Conservation (phyloP, 2,888 invertebrate species). For the Euphydryas editha region DNA sequence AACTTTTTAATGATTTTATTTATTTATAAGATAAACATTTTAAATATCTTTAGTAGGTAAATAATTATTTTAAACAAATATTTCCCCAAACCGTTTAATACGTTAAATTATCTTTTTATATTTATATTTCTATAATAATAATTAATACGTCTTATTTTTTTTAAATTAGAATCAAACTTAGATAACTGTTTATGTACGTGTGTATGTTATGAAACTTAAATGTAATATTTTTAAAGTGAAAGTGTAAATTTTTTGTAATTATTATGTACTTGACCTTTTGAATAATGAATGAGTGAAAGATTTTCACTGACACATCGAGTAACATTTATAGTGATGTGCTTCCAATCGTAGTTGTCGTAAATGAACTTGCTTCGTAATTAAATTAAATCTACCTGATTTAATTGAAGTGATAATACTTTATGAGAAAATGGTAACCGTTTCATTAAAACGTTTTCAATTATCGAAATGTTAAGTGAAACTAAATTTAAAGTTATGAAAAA, state of each 20-base stretch:
- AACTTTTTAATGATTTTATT: neutral
- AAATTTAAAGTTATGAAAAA: too few relatives aligned
- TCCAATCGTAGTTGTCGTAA: neutral
- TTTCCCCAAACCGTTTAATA: neutral
- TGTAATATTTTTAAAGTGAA: constrained; percentile 10
- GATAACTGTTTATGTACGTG: too few relatives aligned
- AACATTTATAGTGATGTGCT: constrained; percentile 8
- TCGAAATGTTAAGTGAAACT: too few relatives aligned
- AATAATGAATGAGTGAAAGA: constrained; percentile 69
- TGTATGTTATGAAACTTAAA: neutral
- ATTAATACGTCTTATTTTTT: too few relatives aligned
- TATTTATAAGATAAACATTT: neutral
- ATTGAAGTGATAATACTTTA: neutral
- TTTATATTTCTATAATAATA: too few relatives aligned
- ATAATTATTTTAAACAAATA: neutral
- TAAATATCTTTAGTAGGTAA: neutral
- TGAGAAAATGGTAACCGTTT: neutral
- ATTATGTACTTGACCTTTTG: constrained; percentile 65
- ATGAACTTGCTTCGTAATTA: neutral
- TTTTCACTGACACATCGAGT: constrained; percentile 51
- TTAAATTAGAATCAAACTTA: too few relatives aligned
- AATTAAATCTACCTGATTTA: neutral
- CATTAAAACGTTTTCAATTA: neutral
- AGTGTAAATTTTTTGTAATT: constrained; percentile 49
- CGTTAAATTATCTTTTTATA: neutral